Conservation (phyloP, 1,140 invertebrate species). For the Lineus longissimus region DNA sequence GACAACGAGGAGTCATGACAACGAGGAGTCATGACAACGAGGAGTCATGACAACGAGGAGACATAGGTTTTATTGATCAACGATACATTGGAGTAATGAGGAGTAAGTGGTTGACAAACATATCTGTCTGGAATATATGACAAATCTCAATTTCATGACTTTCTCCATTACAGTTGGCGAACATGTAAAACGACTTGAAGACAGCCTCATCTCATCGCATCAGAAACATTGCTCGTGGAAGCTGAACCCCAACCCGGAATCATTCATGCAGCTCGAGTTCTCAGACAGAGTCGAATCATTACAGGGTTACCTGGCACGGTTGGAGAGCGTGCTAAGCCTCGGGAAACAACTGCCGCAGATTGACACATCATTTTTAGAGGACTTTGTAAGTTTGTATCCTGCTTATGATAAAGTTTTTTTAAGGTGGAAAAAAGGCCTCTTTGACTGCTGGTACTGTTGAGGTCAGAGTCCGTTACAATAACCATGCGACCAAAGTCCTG, state of each 20-base stretch:
- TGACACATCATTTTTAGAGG: background rate
- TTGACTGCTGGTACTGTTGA: too few relatives aligned
- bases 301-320: background rate
- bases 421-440: background rate
- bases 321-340: background rate
- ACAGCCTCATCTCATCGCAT: background rate
- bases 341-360: background rate
- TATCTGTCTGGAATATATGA: too few relatives aligned
- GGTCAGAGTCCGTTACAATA: too few relatives aligned
- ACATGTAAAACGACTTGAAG: background rate
- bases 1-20: too few relatives aligned
- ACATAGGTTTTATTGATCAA: too few relatives aligned
- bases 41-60: too few relatives aligned
- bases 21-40: too few relatives aligned
- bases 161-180: background rate
- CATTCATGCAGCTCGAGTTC: too few relatives aligned
- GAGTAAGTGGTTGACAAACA: too few relatives aligned
- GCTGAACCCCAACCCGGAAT: background rate
- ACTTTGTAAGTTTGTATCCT: background rate
- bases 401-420: background rate
- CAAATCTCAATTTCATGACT: too few relatives aligned
- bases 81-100: too few relatives aligned
- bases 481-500: too few relatives aligned
- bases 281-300: background rate
- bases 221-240: constrained; percentile 1